Evolutionary conservation across 2,888 invertebrate species (phyloP), one percentile per base, ranked within the genome.

Genomic region (Perizoma flavofasciatum): DNA sequence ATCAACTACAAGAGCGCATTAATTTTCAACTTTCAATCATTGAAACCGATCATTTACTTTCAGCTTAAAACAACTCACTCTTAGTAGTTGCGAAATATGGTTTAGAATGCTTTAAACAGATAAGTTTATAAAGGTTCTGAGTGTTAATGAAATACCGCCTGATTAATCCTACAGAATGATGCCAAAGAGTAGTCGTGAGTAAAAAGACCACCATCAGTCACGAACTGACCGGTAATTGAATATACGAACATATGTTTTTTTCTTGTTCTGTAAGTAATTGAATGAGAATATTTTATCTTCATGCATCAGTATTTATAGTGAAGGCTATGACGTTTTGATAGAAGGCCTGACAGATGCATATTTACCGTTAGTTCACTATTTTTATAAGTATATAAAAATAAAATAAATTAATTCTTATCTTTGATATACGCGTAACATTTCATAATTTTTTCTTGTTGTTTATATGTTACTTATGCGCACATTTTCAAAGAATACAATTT

Each of bases 181-280:
- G 39, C 33, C 10, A 43, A 22, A 39, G 39, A 60, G 53, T 43
- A 49, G 53, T 59, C 59, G 53, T 59, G 55, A 56, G 58, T 50
- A 52, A 52, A 61, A 53, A 56, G 56, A 56, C 53, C 51, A 54
- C 59, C 59, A 53, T 61, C 54, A 59, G 50, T 61, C 55, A 61
- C 50, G 47, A 58, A 41, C 49, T 45, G 47, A 56, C 44, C 49
- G 55, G 53, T 64, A 61, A 59, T 59, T 64, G 52, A 64, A 61
- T 59, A 53, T 61, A 52, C n/a, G 52, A 55, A 39, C 55, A 33
- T 46, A 9, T 48, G 6, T 44, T 49, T 49, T 50, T 57, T 41
- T 49, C 5, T 45, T 49, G 45, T 50, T 57, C 22, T 59, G 8
- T 54, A 40, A 35, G 46, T 57, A 52, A 52, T 58, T 59, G 45